A percentile compares a stretch with the other conserved stretches of the same genome.
Conservation (phyloP, 2,888 invertebrate species). For the Aleiodes alternator region DNA sequence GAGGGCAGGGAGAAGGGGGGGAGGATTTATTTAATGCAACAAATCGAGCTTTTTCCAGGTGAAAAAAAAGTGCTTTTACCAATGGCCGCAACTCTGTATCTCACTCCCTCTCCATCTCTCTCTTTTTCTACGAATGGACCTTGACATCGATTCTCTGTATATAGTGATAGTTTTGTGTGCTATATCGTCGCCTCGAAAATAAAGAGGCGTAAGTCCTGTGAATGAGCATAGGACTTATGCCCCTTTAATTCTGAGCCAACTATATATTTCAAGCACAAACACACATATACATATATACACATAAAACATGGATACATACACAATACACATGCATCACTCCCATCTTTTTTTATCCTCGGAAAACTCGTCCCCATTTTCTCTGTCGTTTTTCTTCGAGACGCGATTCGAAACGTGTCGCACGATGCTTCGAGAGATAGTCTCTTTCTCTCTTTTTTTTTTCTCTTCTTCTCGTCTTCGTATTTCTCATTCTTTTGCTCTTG, state of each 20-base stretch:
- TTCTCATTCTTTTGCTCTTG: conserved; percentile 3
- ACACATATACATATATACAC: too few species aligned
- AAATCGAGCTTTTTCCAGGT: conserved; percentile 12
- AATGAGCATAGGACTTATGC: too few species aligned
- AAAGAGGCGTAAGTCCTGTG: too few species aligned
- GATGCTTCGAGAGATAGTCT: conserved; percentile 1
- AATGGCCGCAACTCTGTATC: not conserved
- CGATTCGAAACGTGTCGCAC: conserved; percentile 13
- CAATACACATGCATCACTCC: not conserved
- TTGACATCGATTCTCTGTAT: conserved; percentile 43
- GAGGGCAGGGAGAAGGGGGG: conserved; percentile 5
- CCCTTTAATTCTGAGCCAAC: too few species aligned
- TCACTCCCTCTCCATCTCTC: not conserved
- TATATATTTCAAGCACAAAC: not conserved
- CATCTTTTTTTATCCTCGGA: not conserved
- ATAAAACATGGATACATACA: conserved; percentile 8
- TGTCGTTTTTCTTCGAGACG: conserved; percentile 13
- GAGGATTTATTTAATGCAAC: conserved; percentile 7
- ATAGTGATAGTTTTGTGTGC: conserved; percentile 6
- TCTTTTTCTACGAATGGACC: conserved; percentile 17
- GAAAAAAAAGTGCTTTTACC: conserved; percentile 21
- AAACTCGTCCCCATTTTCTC: conserved; percentile 1
- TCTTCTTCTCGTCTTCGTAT: not conserved
- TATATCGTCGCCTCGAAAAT: too few species aligned
- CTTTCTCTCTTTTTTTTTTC: not conserved